Evolutionary conservation across 2,797 vertebrate species (phyloP).

Genomic region (Pseudocheirus occidentalis): DNA sequence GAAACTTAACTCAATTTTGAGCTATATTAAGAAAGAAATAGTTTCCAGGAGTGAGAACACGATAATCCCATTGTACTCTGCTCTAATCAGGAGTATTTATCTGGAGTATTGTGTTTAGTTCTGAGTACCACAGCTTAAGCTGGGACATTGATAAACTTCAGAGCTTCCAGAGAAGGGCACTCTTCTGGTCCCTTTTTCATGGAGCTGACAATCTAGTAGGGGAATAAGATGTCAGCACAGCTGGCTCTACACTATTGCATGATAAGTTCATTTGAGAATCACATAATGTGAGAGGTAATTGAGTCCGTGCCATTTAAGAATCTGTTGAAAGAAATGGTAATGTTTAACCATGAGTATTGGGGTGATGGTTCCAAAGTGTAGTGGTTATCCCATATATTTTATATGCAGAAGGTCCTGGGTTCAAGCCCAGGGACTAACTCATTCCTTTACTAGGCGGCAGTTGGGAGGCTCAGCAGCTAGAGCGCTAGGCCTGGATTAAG

Average conservation of each 20-base stretch:
- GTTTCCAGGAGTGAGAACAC: background rate
- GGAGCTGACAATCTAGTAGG: background rate
- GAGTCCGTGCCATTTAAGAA: background rate
- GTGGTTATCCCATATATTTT: background rate
- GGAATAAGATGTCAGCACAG: background rate
- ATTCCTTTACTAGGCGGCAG: background rate
- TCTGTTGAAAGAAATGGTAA: background rate
- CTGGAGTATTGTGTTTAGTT: background rate
- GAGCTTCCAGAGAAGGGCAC: background rate
- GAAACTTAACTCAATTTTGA: background rate
- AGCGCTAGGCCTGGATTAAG: background rate
- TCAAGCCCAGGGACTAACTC: background rate
- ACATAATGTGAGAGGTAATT: background rate
- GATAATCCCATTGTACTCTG: background rate
- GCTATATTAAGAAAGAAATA: background rate
- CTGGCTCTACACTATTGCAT: background rate
- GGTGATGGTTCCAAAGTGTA: background rate
- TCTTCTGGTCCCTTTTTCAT: background rate
- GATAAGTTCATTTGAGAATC: background rate
- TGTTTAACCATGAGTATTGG: background rate
- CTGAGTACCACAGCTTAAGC: background rate
- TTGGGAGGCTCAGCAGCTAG: background rate
- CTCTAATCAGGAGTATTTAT: background rate
- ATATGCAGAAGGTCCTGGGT: background rate
- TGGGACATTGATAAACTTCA: background rate